These are phyloP conservation scores for Pristiophorus japonicus DNA, from an alignment of 2,113 vertebrate species.

Conservation along the genomic window DNA sequence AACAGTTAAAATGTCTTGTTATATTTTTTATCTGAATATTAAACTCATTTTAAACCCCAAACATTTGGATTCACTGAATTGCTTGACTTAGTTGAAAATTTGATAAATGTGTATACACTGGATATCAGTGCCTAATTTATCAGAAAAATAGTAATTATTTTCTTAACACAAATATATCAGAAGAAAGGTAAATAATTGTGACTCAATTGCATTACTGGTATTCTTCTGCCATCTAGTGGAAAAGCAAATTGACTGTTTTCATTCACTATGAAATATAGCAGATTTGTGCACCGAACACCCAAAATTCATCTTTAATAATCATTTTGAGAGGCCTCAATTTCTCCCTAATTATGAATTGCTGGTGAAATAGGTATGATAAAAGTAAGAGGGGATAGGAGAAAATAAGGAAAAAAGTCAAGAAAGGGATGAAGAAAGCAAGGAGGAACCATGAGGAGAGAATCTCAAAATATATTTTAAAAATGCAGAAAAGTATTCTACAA, in stretches of 20 bases:
- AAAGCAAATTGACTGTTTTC: background rate
- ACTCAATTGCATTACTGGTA: background rate
- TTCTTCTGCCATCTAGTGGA: constrained; percentile 35
- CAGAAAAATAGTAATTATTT: background rate
- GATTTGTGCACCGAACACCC: background rate
- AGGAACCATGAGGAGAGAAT: background rate
- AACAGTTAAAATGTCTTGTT: background rate
- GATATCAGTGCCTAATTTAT: background rate
- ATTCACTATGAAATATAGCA: background rate
- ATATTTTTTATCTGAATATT: background rate
- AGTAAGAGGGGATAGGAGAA: background rate
- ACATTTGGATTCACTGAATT: background rate
- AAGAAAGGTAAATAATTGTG: background rate
- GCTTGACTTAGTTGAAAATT: background rate
- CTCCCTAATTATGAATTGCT: background rate
- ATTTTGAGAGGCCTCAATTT: background rate
- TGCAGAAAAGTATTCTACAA: background rate
- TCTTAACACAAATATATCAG: background rate
- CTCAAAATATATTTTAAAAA: background rate
- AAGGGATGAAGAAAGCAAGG: background rate
- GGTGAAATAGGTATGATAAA: background rate
- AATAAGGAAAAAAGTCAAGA: background rate
- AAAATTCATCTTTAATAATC: background rate
- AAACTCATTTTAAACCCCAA: background rate
- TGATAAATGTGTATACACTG: background rate